Conservation (phyloP, 2,113 vertebrate genomes). For the Callocephalon fimbriatum region DNA sequence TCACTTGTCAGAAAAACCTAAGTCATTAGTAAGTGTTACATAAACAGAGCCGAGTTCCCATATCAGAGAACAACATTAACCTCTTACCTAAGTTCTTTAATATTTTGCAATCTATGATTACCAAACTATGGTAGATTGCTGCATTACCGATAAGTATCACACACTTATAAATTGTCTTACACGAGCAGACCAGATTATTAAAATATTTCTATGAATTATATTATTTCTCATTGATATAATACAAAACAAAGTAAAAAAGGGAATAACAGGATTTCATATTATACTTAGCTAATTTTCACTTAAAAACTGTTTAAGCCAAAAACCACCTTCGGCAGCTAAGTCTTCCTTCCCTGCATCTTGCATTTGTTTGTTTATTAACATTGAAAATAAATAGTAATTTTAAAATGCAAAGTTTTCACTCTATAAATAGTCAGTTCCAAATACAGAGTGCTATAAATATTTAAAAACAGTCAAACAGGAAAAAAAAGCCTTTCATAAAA, state of each 20-base stretch:
- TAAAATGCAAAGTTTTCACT: background rate
- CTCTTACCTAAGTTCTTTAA: background rate
- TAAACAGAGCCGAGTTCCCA: background rate
- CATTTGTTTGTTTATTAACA: background rate
- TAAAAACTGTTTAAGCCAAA: background rate
- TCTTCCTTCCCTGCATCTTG: background rate
- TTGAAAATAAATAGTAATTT: background rate
- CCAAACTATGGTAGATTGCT: background rate
- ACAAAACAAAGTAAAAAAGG: background rate
- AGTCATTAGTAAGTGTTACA: background rate
- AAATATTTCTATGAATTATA: background rate
- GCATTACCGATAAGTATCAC: background rate
- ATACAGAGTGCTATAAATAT: background rate
- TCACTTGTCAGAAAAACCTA: background rate
- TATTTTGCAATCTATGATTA: background rate
- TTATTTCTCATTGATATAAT: fast-evolving
- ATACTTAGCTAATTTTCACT: background rate
- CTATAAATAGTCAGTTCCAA: background rate
- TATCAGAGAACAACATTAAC: background rate
- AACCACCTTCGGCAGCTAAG: background rate
- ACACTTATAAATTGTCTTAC: background rate
- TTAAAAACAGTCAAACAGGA: background rate
- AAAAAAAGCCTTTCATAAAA: background rate
- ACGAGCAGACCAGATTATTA: background rate
- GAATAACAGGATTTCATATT: background rate